phyloP scores from a whole-genome alignment of 2,797 vertebrate species.

The Myotis myotis region DNA sequence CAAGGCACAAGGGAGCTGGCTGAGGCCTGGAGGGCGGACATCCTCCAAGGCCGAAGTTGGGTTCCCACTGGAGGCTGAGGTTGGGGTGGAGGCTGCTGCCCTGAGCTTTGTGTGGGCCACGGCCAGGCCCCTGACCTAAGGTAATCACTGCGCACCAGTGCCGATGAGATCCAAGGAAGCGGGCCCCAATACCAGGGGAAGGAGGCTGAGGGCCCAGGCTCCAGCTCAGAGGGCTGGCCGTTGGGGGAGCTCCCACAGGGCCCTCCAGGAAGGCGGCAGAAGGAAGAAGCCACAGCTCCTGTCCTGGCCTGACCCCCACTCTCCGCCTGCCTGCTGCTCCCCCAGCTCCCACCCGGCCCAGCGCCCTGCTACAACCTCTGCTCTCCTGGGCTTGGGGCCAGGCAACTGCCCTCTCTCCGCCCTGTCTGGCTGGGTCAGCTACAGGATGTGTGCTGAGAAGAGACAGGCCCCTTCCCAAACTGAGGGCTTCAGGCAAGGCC shows the following conservation, averaged over 20 bases:
- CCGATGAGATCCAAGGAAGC: background rate
- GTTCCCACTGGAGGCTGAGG: background rate
- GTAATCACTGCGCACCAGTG: background rate
- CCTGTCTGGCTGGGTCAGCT: slow-evolving; percentile 49
- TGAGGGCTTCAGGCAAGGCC: background rate
- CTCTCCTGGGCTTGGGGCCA: slow-evolving; percentile 68
- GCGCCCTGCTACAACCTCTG: slow-evolving; percentile 56
- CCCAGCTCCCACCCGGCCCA: slow-evolving; percentile 10
- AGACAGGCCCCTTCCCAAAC: slow-evolving; percentile 1
- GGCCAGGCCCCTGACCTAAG: background rate
- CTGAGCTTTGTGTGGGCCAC: background rate
- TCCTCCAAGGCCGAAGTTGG: background rate
- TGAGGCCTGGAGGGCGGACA: background rate
- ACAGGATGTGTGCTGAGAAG: slow-evolving; percentile 60
- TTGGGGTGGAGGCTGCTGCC: background rate
- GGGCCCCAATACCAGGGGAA: background rate
- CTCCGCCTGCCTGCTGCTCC: background rate
- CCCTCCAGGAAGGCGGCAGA: slow-evolving; percentile 20
- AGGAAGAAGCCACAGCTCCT: slow-evolving; percentile 36
- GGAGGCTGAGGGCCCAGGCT: background rate
- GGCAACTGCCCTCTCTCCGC: slow-evolving; percentile 61
- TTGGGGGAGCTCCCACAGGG: background rate
- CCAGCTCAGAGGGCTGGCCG: background rate
- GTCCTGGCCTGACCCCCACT: slow-evolving; percentile 46
- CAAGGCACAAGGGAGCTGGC: background rate